A percentile compares a stretch with the other conserved stretches of the same genome.
phyloP scores from a whole-genome alignment of 2,113 vertebrate genomes.

The Tonatia bakeri region DNA sequence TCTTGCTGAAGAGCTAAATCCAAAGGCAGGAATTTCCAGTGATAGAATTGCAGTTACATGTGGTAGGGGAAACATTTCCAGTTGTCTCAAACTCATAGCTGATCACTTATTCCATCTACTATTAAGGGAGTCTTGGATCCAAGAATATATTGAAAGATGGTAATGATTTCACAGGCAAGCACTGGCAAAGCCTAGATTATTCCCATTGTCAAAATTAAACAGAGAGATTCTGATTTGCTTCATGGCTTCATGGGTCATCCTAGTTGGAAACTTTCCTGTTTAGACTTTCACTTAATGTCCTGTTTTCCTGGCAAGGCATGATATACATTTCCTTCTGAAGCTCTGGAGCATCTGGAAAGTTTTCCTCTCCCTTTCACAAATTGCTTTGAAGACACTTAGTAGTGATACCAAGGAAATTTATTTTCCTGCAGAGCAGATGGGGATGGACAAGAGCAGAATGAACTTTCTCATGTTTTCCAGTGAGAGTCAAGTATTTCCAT shows the following conservation, averaged over 20 bases:
- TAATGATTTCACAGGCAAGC: neutral
- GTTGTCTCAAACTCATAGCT: neutral
- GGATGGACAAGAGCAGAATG: neutral
- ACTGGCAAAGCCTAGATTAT: neutral
- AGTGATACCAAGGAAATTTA: neutral
- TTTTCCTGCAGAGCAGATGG: neutral
- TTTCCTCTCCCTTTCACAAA: neutral
- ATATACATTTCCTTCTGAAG: neutral
- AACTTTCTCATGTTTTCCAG: neutral
- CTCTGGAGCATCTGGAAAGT: neutral
- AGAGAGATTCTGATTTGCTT: conserved; percentile 7
- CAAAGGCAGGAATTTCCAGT: neutral
- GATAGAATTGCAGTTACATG: neutral
- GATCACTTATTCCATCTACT: neutral
- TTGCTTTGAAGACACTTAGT: neutral
- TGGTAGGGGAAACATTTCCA: neutral
- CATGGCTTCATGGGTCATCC: neutral
- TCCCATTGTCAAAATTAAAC: neutral
- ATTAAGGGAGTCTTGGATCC: neutral
- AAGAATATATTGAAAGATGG: neutral
- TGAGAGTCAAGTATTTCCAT: neutral
- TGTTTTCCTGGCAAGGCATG: neutral
- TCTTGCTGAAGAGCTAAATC: neutral
- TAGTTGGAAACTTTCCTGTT: neutral
- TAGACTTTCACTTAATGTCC: neutral